phyloP scores from a whole-genome alignment of 1,140 invertebrate species.

The Papilio dardanus region DNA sequence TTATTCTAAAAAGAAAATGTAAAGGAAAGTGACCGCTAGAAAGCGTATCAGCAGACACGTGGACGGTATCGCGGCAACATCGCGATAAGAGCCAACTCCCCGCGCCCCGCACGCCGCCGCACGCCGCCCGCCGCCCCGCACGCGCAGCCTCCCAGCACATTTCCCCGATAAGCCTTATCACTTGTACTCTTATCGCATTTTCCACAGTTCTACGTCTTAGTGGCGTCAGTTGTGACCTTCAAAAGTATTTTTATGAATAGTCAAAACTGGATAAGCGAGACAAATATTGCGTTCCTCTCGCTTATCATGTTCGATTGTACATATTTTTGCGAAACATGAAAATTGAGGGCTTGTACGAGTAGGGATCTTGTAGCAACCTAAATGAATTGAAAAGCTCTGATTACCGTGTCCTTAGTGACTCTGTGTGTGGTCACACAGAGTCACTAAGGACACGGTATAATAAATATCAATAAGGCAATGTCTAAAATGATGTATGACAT shows the following conservation, averaged over 20 bases:
- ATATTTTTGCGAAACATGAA: too few species aligned
- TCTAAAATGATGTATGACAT: too few species aligned
- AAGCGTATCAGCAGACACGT: neutral
- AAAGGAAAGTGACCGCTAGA: neutral
- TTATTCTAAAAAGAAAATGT: slow-evolving; percentile 7
- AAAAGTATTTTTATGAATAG: neutral
- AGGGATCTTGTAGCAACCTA: too few species aligned
- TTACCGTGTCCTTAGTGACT: too few species aligned
- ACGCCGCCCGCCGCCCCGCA: neutral
- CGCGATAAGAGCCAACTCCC: neutral
- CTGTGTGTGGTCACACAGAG: too few species aligned
- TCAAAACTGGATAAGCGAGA: too few species aligned
- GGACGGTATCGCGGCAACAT: neutral
- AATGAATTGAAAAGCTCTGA: too few species aligned
- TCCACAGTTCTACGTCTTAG: neutral
- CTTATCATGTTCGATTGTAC: too few species aligned
- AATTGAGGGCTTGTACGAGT: too few species aligned
- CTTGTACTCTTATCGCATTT: neutral
- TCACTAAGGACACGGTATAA: too few species aligned
- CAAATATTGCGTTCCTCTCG: too few species aligned
- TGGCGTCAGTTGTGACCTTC: neutral
- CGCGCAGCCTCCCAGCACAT: neutral
- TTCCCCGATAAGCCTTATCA: slow-evolving; percentile 3
- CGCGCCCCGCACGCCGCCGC: neutral
- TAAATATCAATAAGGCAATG: too few species aligned